A percentile compares a stretch with the other conserved stretches of the same genome.
Evolutionary conservation across 2,888 invertebrate species (phyloP).

Genomic region (Arenicola marina): DNA sequence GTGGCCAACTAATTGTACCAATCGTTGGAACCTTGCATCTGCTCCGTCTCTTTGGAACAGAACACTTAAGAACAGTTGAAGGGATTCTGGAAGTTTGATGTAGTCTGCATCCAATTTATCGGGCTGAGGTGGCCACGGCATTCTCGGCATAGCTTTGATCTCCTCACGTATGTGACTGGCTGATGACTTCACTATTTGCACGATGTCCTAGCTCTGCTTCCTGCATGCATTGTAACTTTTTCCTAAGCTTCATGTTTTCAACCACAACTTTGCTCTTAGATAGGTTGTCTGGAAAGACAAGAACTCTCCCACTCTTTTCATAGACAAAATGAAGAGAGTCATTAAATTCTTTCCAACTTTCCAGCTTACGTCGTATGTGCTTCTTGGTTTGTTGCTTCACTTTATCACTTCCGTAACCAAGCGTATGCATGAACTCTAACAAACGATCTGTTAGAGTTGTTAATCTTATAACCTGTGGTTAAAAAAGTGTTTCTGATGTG

Average conservation of each 20-base stretch:
- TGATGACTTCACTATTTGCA: neutral
- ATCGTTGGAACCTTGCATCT: neutral
- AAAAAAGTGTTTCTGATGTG: slow-evolving; percentile 2
- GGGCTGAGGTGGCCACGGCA: no score
- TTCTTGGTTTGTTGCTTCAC: neutral
- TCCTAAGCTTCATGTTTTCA: neutral
- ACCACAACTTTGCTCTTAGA: neutral
- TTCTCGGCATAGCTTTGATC: no score
- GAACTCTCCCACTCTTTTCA: neutral
- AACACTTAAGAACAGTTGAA: no score
- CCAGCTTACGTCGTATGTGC: neutral
- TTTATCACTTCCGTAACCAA: neutral
- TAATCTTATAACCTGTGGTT: neutral
- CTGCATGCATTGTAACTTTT: neutral
- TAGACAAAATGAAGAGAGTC: neutral
- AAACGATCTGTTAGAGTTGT: neutral
- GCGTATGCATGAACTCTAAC: neutral
- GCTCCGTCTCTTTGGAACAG: no score
- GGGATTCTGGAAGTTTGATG: no score
- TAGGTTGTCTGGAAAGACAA: neutral
- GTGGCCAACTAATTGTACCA: slow-evolving; percentile 6
- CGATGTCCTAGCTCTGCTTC: neutral
- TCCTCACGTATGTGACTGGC: no score
- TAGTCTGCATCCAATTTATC: no score
- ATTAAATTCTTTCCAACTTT: neutral